Conservation (phyloP, 1,140 invertebrate species). For the Macrotrachela quadricornifera region DNA sequence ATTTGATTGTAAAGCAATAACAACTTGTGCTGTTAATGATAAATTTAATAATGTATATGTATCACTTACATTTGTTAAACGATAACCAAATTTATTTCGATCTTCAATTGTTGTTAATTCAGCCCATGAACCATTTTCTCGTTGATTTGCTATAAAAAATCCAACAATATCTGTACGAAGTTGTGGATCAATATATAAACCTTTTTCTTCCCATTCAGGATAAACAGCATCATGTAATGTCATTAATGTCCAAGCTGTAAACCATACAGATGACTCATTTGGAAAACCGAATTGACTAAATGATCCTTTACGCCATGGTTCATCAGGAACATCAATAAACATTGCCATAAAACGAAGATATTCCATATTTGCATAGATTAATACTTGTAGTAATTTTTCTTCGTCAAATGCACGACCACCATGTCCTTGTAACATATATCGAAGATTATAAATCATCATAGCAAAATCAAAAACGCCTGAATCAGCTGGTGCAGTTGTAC, state of each 20-base stretch:
- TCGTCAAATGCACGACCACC: conserved; percentile 2
- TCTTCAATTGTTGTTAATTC: conserved; percentile 16
- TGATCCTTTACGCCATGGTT: conserved; percentile 17
- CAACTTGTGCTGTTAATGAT: conserved; percentile 5
- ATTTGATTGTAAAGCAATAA: not conserved
- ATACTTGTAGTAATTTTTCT: not conserved
- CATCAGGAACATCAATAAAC: not conserved
- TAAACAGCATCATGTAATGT: conserved; percentile 18
- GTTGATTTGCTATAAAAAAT: conserved; percentile 19
- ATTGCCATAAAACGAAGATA: not conserved
- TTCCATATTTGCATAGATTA: conserved; percentile 1
- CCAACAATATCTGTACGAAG: conserved; percentile 20
- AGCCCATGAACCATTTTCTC: conserved; percentile 22
- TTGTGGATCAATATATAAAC: conserved; percentile 21
- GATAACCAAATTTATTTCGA: conserved; percentile 15
- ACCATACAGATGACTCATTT: conserved; percentile 9
- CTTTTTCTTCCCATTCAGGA: conserved; percentile 21
- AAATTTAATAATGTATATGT: conserved; percentile 5
- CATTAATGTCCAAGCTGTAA: conserved; percentile 25
- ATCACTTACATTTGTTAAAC: not conserved
- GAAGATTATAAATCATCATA: conserved; percentile 64
- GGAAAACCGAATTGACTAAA: conserved; percentile 5
- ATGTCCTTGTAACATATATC: conserved; percentile 49
- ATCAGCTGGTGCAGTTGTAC: conserved; percentile 54
- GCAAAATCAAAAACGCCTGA: conserved; percentile 89